These are phyloP conservation scores for Calcarius lapponicus DNA, from an alignment of 2,797 vertebrate genomes.

Conservation along the genomic window DNA sequence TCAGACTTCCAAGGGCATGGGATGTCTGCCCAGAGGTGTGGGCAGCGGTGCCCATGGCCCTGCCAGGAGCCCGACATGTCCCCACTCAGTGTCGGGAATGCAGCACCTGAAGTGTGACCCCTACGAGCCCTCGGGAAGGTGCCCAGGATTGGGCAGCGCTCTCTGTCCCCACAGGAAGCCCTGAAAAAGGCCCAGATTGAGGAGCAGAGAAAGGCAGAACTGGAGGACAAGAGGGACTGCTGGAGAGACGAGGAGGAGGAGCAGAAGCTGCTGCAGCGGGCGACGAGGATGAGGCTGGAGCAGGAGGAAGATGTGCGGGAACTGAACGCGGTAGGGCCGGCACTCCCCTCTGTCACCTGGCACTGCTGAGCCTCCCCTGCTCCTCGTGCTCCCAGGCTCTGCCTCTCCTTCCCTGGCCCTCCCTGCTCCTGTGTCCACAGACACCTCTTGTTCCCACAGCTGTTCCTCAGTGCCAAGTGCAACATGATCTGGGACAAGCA, in stretches of 20 bases:
- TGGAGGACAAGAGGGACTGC: accelerated
- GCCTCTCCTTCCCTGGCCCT: not conserved
- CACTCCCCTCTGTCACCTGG: not conserved
- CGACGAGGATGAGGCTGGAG: not conserved
- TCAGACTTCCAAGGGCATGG: not conserved
- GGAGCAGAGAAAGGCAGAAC: not conserved
- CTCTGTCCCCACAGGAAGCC: not conserved
- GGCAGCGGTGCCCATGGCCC: not conserved
- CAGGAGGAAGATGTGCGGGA: not conserved
- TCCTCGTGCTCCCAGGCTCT: not conserved
- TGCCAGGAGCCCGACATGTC: not conserved
- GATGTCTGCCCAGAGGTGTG: not conserved
- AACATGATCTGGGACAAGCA: slow-evolving; percentile 87
- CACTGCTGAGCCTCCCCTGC: not conserved
- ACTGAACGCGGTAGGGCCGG: not conserved
- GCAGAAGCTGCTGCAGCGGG: not conserved
- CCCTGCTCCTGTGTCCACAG: not conserved
- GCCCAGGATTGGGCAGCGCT: not conserved
- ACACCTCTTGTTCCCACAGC: slow-evolving; percentile 57
- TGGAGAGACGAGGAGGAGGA: accelerated
- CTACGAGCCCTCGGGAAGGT: not conserved
- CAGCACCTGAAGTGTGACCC: not conserved
- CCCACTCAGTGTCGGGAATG: accelerated
- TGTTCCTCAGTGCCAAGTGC: slow-evolving; percentile 86
- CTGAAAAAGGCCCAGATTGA: not conserved